These are phyloP conservation scores for Ethmia dodecea DNA, from an alignment of 2,888 invertebrate genomes.

Conservation along the genomic window DNA sequence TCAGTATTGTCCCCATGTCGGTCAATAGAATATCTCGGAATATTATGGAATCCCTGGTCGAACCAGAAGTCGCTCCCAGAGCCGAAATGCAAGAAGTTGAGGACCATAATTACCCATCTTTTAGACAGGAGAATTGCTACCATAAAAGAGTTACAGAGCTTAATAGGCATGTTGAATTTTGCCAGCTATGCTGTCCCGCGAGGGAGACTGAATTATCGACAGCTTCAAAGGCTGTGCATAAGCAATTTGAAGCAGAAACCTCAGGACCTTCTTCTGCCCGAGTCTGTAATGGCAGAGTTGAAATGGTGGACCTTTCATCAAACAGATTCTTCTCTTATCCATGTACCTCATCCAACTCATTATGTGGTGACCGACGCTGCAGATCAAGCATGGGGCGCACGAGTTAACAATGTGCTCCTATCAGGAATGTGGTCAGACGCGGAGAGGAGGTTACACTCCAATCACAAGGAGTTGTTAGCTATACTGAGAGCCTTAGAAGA, in stretches of 20 bases:
- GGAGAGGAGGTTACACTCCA: slow-evolving; percentile 20
- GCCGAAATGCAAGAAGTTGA: no score
- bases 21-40: neutral
- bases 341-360: slow-evolving; percentile 14
- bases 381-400: slow-evolving; percentile 19
- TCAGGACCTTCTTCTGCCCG: slow-evolving; percentile 5
- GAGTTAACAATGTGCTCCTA: slow-evolving; percentile 12
- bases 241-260: neutral
- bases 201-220: slow-evolving; percentile 1
- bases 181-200: neutral
- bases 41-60: neutral
- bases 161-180: slow-evolving; percentile 1
- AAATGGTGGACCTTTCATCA: slow-evolving; percentile 15
- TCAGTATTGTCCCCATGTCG: neutral
- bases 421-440: slow-evolving; percentile 13
- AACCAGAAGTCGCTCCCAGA: neutral
- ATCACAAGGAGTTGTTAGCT: slow-evolving; percentile 22
- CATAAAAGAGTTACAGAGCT: neutral
- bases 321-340: slow-evolving; percentile 4
- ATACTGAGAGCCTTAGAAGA: slow-evolving; percentile 12
- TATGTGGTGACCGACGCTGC: slow-evolving; percentile 18
- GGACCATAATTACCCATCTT: no score
- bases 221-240: neutral
- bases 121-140: slow-evolving; percentile 7
- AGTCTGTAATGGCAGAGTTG: slow-evolving; percentile 14